Conservation (phyloP, 2,797 vertebrate genomes). For the Paguma larvata region DNA sequence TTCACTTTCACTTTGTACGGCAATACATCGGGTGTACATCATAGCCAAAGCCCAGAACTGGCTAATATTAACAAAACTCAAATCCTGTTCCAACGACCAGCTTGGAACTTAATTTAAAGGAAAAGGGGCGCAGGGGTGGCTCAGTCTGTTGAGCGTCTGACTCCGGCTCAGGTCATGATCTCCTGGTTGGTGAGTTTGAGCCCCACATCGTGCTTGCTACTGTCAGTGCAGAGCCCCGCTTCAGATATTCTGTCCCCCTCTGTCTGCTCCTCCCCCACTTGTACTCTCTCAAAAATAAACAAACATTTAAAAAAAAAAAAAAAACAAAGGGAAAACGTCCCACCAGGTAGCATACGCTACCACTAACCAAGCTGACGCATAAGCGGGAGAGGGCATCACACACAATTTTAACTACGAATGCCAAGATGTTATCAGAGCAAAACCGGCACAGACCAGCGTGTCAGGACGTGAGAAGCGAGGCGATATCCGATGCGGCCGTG, state of each 20-base stretch:
- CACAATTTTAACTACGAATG: not conserved
- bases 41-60: not conserved
- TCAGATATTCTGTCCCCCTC: too few species aligned
- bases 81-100: not conserved
- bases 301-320: too few species aligned
- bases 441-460: not conserved
- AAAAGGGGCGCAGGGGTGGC: not conserved
- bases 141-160: too few species aligned
- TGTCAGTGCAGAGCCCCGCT: too few species aligned
- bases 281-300: too few species aligned
- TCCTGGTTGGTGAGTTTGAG: too few species aligned
- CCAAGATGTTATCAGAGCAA: not conserved
- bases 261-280: too few species aligned
- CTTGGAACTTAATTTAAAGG: not conserved
- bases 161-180: too few species aligned
- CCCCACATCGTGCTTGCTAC: too few species aligned
- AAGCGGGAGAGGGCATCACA: not conserved
- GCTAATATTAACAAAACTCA: not conserved
- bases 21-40: not conserved
- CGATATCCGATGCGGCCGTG: fast-evolving
- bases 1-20: not conserved
- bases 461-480: not conserved
- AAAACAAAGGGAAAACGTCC: not conserved
- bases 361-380: not conserved
- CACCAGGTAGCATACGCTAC: not conserved